Conservation (phyloP, 2,113 vertebrate species). For the Brachirus orientalis region DNA sequence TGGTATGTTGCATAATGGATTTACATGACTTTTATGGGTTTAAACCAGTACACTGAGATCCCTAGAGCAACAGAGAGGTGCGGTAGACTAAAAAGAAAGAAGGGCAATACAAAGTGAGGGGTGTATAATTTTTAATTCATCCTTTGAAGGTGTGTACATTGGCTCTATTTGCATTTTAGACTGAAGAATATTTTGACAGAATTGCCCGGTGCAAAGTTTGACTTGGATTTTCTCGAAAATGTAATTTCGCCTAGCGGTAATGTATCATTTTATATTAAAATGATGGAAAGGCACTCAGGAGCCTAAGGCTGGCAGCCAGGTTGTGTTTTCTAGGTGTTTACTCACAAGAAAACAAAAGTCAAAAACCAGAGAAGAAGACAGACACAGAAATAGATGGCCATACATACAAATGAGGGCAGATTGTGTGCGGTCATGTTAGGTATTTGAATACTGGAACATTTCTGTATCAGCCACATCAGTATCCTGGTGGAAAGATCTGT, state of each 20-base stretch:
- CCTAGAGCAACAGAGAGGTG: slow-evolving; percentile 29
- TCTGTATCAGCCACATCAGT: too few species aligned
- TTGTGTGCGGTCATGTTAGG: neutral
- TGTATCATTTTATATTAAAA: slow-evolving; percentile 58
- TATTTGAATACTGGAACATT: neutral
- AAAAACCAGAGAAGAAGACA: neutral
- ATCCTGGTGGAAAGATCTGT: too few species aligned
- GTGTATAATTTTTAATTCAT: slow-evolving; percentile 51
- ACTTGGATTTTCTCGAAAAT: slow-evolving; percentile 38
- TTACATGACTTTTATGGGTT: slow-evolving; percentile 63
- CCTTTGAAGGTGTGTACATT: slow-evolving; percentile 35
- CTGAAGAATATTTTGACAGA: slow-evolving; percentile 11
- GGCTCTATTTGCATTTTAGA: slow-evolving; percentile 4
- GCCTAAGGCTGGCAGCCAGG: slow-evolving; percentile 23
- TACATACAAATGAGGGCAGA: neutral
- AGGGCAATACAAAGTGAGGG: slow-evolving; percentile 25
- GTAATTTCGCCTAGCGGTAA: slow-evolving; percentile 36
- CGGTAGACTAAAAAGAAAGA: slow-evolving; percentile 21
- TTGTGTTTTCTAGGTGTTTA: slow-evolving; percentile 26
- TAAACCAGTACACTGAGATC: slow-evolving; percentile 46
- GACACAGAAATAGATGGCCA: neutral
- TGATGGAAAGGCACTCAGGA: slow-evolving; percentile 25
- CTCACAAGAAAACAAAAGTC: slow-evolving; percentile 23
- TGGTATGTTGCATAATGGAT: slow-evolving; percentile 67
- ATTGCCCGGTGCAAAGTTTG: neutral